phyloP scores from a whole-genome alignment of 2,888 invertebrate species.

The Folsomia manolachei region DNA sequence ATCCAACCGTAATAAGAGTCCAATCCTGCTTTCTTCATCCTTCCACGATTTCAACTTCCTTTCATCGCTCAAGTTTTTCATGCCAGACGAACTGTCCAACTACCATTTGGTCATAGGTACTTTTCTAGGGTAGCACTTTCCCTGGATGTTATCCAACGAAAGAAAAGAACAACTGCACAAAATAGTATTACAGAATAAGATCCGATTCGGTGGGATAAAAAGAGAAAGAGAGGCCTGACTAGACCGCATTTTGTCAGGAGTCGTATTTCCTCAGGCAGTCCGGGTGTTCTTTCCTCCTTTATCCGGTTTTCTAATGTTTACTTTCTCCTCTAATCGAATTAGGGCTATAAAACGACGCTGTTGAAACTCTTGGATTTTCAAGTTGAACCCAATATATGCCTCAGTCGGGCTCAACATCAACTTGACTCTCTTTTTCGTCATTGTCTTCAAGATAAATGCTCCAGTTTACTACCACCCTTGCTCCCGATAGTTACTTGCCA shows the following conservation, averaged over 20 bases:
- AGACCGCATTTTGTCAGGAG: constrained; percentile 19
- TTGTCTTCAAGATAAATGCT: constrained; percentile 37
- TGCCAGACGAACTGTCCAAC: not conserved
- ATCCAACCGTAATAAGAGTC: too few species aligned
- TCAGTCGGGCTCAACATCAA: not conserved
- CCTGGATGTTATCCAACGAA: not conserved
- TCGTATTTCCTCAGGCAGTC: constrained; percentile 19
- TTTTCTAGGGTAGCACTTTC: not conserved
- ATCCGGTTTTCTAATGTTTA: constrained; percentile 36
- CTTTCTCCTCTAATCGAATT: constrained; percentile 42
- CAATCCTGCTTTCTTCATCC: not conserved
- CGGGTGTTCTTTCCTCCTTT: constrained; percentile 15
- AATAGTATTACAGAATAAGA: not conserved
- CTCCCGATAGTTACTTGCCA: constrained; percentile 13
- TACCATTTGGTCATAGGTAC: not conserved
- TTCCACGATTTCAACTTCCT: not conserved
- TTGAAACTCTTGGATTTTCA: constrained; percentile 25
- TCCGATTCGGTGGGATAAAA: constrained; percentile 1
- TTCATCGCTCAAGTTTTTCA: constrained; percentile 12
- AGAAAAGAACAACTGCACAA: not conserved
- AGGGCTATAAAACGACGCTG: constrained; percentile 37
- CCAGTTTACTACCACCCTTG: constrained; percentile 23
- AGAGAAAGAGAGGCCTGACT: constrained; percentile 5
- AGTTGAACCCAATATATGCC: not conserved
- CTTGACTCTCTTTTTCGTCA: constrained; percentile 23